Percentiles rank a stretch among this genome's conserved stretches.
Evolutionary conservation across 1,140 invertebrate species (phyloP).

Genomic region (Leptinotarsa undecemlineata): DNA sequence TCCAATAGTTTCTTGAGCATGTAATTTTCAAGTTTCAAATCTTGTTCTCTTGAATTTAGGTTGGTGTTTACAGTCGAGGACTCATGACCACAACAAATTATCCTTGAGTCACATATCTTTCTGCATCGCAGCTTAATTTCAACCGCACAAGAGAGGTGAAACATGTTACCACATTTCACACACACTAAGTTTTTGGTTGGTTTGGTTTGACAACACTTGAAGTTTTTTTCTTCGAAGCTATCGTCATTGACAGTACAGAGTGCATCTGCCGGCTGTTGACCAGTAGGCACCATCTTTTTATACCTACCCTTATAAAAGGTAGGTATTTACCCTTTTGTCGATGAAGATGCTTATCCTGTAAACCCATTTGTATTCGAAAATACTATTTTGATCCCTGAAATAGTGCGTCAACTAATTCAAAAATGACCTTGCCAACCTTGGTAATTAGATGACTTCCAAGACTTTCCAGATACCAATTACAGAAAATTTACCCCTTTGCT

Average conservation of each 20-base stretch:
- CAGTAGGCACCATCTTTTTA: too few species aligned
- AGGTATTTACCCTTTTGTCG: too few species aligned
- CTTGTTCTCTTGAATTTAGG: not conserved
- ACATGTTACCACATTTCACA: constrained; percentile 6
- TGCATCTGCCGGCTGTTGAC: not conserved
- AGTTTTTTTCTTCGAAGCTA: constrained; percentile 11
- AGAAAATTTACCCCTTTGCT: too few species aligned
- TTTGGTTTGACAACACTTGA: constrained; percentile 13
- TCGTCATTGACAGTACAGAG: not conserved
- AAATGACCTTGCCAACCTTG: too few species aligned
- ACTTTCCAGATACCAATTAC: too few species aligned
- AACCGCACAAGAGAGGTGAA: constrained; percentile 3
- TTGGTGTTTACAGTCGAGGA: not conserved
- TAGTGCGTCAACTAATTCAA: too few species aligned
- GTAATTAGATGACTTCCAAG: too few species aligned
- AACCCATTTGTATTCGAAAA: too few species aligned
- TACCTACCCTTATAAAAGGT: too few species aligned
- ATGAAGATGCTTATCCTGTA: too few species aligned
- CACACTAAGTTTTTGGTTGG: not conserved
- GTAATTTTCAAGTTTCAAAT: not conserved
- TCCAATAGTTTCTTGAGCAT: constrained; percentile 3
- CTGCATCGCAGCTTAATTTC: not conserved
- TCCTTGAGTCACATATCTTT: constrained; percentile 13
- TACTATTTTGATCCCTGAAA: too few species aligned
- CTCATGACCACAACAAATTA: not conserved